A percentile compares a stretch with the other conserved stretches of the same genome.
Evolutionary conservation across 2,113 vertebrate species (phyloP).

Genomic region (Marmota monax): DNA sequence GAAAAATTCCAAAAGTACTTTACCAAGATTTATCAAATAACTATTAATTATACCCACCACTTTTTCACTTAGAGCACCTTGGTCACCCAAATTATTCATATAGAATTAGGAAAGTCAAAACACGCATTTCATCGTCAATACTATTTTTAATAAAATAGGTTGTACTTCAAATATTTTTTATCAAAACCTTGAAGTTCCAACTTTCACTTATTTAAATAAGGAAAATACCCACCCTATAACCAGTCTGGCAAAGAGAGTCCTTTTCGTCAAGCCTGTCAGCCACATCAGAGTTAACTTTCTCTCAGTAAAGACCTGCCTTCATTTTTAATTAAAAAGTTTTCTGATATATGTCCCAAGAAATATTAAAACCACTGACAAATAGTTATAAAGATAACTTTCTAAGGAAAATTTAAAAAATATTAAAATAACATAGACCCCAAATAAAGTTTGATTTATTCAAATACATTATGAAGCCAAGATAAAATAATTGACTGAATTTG

Average conservation of each 20-base stretch:
- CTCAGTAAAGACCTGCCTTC: constrained; percentile 49
- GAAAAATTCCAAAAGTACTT: constrained; percentile 59
- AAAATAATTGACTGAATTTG: constrained; percentile 35
- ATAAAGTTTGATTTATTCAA: constrained; percentile 52
- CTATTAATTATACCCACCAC: constrained; percentile 41
- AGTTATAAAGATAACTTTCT: constrained; percentile 44
- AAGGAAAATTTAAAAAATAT: constrained; percentile 47
- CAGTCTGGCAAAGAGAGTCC: neutral
- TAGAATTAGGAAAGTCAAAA: constrained; percentile 61
- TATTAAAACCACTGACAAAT: constrained; percentile 33
- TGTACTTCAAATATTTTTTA: constrained; percentile 48
- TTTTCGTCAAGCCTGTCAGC: neutral
- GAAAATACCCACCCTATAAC: neutral
- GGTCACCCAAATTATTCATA: constrained; percentile 40
- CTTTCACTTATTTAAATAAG: constrained; percentile 23
- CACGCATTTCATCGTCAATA: constrained; percentile 57
- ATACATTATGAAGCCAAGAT: constrained; percentile 51
- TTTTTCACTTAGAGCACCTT: constrained; percentile 45
- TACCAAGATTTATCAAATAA: constrained; percentile 61
- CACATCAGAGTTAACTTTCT: neutral
- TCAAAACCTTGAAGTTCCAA: constrained; percentile 31
- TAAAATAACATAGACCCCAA: constrained; percentile 62
- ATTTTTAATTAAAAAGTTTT: constrained; percentile 53
- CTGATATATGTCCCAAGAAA: constrained; percentile 58
- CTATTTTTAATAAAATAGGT: constrained; percentile 28